phyloP scores from a whole-genome alignment of 37 sponge, comb jelly and placozoan species.

The Bolinopsis microptera region DNA sequence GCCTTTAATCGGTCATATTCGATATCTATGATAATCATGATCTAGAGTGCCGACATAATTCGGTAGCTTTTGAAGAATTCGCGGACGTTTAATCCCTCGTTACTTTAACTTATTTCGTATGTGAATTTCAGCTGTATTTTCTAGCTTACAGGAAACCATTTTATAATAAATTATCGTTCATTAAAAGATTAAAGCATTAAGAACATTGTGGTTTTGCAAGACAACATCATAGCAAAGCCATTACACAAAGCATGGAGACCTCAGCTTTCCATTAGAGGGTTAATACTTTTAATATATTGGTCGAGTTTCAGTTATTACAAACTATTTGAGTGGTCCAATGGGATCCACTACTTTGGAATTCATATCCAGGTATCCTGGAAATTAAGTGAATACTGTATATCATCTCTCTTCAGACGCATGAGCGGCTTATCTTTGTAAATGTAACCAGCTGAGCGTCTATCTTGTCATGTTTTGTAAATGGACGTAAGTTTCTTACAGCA shows the following conservation, averaged over 20 bases:
- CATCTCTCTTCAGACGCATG: not conserved
- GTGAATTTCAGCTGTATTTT: too few species aligned
- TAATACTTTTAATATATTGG: not conserved
- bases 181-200: too few species aligned
- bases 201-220: not conserved
- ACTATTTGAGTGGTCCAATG: not conserved
- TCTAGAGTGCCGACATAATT: too few species aligned
- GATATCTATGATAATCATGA: too few species aligned
- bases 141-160: too few species aligned
- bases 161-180: too few species aligned
- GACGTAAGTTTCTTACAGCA: not conserved
- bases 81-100: too few species aligned
- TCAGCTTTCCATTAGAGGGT: not conserved
- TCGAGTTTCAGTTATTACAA: not conserved
- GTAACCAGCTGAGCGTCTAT: not conserved
- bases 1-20: too few species aligned
- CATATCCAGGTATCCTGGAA: not conserved
- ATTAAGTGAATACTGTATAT: not conserved
- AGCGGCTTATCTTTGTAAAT: not conserved
- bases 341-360: not conserved
- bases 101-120: too few species aligned
- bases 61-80: too few species aligned
- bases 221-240: not conserved
- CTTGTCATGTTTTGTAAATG: not conserved
- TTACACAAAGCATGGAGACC: not conserved